phyloP scores from a whole-genome alignment of 2,113 vertebrate genomes.

The rat (Rattus norvegicus) region DNA sequence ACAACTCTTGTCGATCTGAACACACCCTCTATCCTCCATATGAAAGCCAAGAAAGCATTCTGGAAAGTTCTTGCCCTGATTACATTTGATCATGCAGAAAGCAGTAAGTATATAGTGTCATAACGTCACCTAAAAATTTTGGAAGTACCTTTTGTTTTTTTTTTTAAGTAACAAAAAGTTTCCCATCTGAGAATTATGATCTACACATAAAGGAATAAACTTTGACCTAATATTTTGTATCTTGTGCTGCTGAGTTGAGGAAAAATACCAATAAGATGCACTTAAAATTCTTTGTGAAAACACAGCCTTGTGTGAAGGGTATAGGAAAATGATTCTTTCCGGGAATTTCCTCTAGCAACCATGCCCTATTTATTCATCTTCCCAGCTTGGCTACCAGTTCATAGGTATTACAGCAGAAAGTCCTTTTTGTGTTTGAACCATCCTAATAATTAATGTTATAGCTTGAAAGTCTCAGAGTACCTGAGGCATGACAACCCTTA shows the following conservation, averaged over 20 bases:
- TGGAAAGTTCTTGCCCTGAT: constrained; percentile 25
- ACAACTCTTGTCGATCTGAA: not conserved
- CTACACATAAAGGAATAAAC: not conserved
- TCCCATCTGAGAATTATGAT: not conserved
- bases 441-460: not conserved
- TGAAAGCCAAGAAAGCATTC: constrained; percentile 41
- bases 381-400: constrained; percentile 2
- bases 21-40: not conserved
- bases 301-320: not conserved
- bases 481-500: not conserved
- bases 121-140: constrained; percentile 32
- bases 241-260: not conserved
- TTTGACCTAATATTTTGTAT: not conserved
- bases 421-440: not conserved
- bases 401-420: not conserved
- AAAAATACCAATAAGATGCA: constrained; percentile 35
- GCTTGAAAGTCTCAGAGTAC: not conserved
- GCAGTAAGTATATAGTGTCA: constrained; percentile 7
- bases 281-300: constrained; percentile 41
- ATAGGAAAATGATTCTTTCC: constrained; percentile 2
- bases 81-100: constrained; percentile 53
- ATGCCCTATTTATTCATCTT: not conserved
- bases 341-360: not conserved
- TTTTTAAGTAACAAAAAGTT: constrained; percentile 44
- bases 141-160: constrained; percentile 33